Conservation (phyloP, 2,113 vertebrate genomes). For the Naja naja region DNA sequence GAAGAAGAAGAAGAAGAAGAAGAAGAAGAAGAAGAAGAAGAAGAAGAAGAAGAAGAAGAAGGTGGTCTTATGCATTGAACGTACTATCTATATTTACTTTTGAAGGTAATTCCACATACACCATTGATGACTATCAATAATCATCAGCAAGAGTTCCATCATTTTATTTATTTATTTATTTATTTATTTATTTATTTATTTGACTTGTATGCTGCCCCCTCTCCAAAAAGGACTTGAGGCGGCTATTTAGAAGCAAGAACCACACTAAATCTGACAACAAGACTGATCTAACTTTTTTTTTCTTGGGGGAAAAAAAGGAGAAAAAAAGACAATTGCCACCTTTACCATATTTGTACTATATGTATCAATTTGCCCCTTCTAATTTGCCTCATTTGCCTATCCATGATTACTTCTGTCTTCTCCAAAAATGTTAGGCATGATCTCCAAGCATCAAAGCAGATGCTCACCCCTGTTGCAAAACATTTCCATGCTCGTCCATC, state of each 20-base stretch:
- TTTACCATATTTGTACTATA: not conserved
- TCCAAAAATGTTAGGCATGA: not conserved
- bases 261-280: not conserved
- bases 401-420: not conserved
- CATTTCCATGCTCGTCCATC: not conserved
- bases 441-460: not conserved
- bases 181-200: too few species aligned
- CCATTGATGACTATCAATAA: not conserved
- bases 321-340: not conserved
- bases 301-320: not conserved
- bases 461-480: not conserved
- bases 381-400: not conserved
- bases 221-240: too few species aligned
- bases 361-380: not conserved
- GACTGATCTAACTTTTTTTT: not conserved
- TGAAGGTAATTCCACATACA: not conserved
- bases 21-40: not conserved
- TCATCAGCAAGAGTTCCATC: not conserved
- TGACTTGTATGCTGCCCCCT: too few species aligned
- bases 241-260: not conserved
- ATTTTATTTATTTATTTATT: too few species aligned
- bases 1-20: not conserved
- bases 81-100: too few species aligned
- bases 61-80: not conserved
- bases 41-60: not conserved